Percentiles rank a stretch among this genome's conserved stretches.
Conservation (phyloP, 1,140 invertebrate species). For the Drosophila sechellia region DNA sequence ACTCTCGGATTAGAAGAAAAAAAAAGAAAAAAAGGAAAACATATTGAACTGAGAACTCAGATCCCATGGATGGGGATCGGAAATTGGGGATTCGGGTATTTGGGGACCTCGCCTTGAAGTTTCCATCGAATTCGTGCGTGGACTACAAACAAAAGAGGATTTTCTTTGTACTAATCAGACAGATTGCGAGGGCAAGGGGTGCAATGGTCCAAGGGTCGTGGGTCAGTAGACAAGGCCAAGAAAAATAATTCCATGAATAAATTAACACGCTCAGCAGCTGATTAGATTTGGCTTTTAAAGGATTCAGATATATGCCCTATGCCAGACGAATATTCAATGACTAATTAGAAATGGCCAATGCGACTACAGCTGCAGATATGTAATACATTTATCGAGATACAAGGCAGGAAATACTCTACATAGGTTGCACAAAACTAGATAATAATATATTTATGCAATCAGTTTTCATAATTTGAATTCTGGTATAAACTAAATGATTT, state of each 20-base stretch:
- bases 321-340: constrained; percentile 63
- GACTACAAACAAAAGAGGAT: constrained; percentile 61
- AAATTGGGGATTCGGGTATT: constrained; percentile 7
- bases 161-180: constrained; percentile 35
- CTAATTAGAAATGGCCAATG: constrained; percentile 48
- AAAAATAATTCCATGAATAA: constrained; percentile 69
- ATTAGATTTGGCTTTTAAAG: constrained; percentile 70
- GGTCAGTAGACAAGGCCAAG: constrained; percentile 14
- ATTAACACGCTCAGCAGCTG: constrained; percentile 73
- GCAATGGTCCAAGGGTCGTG: constrained; percentile 10
- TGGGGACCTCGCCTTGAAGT: constrained; percentile 26
- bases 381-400: neutral
- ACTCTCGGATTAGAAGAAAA: constrained; percentile 57
- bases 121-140: constrained; percentile 59
- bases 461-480: no score
- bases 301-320: constrained; percentile 17
- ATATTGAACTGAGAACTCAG: constrained; percentile 50
- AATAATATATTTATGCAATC: no score
- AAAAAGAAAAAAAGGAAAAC: constrained; percentile 34
- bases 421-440: neutral
- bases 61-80: constrained; percentile 2
- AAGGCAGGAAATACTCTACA: neutral
- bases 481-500: no score
- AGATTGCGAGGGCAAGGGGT: neutral
- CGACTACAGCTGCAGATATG: neutral